Percentiles rank a stretch among this genome's conserved stretches.
Conservation (phyloP, 2,113 vertebrate species). For the Macheiramphus alcinus region DNA sequence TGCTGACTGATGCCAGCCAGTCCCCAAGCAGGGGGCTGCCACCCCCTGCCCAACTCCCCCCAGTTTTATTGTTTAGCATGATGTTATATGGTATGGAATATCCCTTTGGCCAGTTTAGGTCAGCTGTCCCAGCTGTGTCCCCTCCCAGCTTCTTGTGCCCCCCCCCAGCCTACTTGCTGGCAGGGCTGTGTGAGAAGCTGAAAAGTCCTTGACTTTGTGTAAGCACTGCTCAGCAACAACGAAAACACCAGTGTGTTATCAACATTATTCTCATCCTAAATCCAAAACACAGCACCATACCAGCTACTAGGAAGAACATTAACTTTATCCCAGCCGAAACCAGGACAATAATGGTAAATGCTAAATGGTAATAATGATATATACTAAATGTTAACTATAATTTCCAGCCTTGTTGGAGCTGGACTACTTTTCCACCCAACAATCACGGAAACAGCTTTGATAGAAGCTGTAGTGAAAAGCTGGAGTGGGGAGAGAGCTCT, state of each 20-base stretch:
- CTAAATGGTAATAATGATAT: not conserved
- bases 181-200: not conserved
- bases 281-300: not conserved
- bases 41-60: too few relatives aligned
- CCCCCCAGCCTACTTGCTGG: not conserved
- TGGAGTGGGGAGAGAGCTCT: not conserved
- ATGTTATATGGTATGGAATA: not conserved
- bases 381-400: not conserved
- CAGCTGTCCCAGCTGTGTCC: not conserved
- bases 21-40: not conserved
- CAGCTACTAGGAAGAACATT: not conserved
- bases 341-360: not conserved
- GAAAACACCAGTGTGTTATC: not conserved
- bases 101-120: not conserved
- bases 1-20: not conserved
- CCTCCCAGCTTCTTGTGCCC: not conserved
- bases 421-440: not conserved
- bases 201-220: not conserved
- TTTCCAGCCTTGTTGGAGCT: not conserved
- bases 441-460: not conserved
- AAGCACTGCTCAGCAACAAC: not conserved
- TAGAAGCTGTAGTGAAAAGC: not conserved
- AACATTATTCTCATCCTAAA: not conserved
- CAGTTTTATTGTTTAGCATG: not conserved
- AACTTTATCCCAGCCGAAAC: not conserved